Evolutionary conservation across 2,113 vertebrate genomes (phyloP).

Genomic region (Gnathonemus longibarbis): DNA sequence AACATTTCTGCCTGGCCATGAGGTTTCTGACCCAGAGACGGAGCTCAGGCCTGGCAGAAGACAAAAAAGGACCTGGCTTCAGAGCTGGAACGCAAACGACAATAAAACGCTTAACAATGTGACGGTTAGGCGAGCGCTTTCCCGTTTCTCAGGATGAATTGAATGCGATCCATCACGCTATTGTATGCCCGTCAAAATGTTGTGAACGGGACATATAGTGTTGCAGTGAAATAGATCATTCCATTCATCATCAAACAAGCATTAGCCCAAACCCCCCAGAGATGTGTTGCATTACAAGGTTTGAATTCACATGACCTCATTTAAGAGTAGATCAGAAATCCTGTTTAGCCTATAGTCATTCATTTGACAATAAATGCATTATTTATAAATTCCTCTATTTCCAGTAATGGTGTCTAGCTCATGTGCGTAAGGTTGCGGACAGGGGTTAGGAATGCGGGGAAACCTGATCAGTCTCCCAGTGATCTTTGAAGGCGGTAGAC

Average conservation of each 20-base stretch:
- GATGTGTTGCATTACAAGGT: not conserved
- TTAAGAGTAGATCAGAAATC: constrained; percentile 19
- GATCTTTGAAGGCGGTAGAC: not conserved
- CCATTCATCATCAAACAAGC: constrained; percentile 17
- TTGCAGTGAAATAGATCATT: constrained; percentile 7
- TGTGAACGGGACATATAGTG: not conserved
- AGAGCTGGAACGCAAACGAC: not conserved
- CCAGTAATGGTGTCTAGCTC: not conserved
- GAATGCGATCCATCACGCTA: constrained; percentile 15
- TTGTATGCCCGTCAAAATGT: constrained; percentile 12
- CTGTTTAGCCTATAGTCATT: constrained; percentile 5
- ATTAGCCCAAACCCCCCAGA: not conserved
- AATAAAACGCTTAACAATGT: constrained; percentile 9
- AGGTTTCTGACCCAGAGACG: not conserved
- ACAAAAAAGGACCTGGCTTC: not conserved
- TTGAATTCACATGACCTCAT: constrained; percentile 17
- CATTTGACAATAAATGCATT: constrained; percentile 10
- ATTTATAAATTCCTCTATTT: not conserved
- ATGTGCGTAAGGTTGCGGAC: not conserved
- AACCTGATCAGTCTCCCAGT: not conserved
- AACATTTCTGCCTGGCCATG: not conserved
- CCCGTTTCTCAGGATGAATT: not conserved
- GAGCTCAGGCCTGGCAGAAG: not conserved
- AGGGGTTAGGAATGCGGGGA: not conserved
- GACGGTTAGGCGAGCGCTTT: not conserved